Base-by-base conservation (phyloP, 2,888 invertebrate genomes). In the Congeria kusceri region DNA sequence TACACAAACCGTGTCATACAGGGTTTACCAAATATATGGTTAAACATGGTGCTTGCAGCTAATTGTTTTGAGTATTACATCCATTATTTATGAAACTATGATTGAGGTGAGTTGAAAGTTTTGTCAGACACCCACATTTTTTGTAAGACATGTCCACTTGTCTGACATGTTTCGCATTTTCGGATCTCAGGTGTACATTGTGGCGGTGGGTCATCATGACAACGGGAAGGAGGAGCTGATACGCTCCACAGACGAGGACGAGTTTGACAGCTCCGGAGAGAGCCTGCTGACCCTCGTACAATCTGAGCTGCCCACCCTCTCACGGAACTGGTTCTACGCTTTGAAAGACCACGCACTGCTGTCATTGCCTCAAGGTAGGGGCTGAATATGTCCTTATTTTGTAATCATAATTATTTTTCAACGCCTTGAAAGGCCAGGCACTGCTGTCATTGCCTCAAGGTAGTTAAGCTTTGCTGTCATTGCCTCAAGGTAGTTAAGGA, bases 301-400 rank as follows among this genome's bases (percentile, higher is more conserved):
- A 91, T 99, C 99, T 0, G 99, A 99, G 94, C 94, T 99, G 87
- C 95, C 96, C 78, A 96, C 96, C 91, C 95, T 99, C 74, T 98
- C 98, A 15, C 96, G 97, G 86, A 96, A 99, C 93, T 99, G 99
- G 99, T 94, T 99, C 77, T 96, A 98, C 0, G 98, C 98, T 0
- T 94, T 99, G 87, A 96, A 96, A 92, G 99, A 99, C 94, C 97
- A 99, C 91, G 99, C 99, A 0, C 94, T 99, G 58, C 94, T 99
- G 57, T 96, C 98, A 74, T 95, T 99, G 83, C 99, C 99, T 18
- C 79, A 89, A 85, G 93, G 93, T 93, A 78, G 68, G 80, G 27
- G 13, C 13, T n/a, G n/a, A n/a, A n/a, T n/a, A n/a, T n/a, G n/a
- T n/a, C n/a, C n/a, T n/a, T n/a, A n/a, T n/a, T n/a, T n/a, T n/a